Conservation (phyloP, 2,888 invertebrate genomes). For the Gibbula magus region DNA sequence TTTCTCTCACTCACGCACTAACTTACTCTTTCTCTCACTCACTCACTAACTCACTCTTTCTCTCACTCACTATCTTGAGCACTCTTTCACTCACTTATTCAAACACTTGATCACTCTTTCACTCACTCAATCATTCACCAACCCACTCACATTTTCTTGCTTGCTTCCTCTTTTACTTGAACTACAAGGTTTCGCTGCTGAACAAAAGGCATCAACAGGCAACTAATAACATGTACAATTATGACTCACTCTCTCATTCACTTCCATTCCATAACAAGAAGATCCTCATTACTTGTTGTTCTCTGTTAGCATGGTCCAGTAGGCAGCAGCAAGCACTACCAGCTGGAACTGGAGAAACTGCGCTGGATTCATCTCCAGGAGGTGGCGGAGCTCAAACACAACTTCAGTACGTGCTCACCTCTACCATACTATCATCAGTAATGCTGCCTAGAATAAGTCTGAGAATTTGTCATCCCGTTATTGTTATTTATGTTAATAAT, state of each 20-base stretch:
- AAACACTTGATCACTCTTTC: neutral
- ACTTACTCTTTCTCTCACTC: neutral
- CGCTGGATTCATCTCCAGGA: constrained; percentile 85
- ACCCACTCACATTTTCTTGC: neutral
- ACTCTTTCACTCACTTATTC: neutral
- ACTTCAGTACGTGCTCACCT: constrained; percentile 78
- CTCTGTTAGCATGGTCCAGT: neutral
- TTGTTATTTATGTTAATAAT: no score
- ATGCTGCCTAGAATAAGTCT: no score
- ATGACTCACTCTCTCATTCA: no score
- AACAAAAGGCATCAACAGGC: neutral
- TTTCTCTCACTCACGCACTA: no score
- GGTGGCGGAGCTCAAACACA: constrained; percentile 84
- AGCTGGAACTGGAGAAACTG: constrained; percentile 79
- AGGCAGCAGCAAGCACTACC: constrained; percentile 19
- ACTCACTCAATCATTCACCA: no score
- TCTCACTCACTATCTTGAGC: neutral
- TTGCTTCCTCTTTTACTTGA: neutral
- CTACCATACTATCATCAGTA: no score
- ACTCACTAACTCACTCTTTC: no score
- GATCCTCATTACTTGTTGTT: neutral
- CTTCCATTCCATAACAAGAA: neutral
- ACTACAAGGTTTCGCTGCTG: neutral
- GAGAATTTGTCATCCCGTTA: no score
- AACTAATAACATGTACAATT: neutral